Percentiles rank a stretch among this genome's conserved stretches.
These are phyloP conservation scores for Drosophila demipolita DNA, from an alignment of 2,888 invertebrate genomes.

Conservation along the genomic window DNA sequence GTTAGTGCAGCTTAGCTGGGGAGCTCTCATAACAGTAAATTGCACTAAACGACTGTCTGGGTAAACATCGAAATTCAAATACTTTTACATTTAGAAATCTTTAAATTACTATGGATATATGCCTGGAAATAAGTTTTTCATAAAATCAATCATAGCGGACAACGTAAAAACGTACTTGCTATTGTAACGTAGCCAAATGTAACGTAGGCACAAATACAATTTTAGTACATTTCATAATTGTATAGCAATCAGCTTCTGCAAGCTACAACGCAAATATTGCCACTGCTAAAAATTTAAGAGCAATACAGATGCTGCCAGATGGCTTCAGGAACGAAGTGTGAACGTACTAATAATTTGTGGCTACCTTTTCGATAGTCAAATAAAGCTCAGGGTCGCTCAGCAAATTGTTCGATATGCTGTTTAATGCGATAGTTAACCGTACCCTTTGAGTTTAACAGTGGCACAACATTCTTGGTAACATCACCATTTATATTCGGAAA, in stretches of 20 bases:
- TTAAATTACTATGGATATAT: no score
- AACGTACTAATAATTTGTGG: background rate
- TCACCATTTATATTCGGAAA: slow-evolving; percentile 34
- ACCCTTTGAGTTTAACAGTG: slow-evolving; percentile 19
- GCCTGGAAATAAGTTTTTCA: background rate
- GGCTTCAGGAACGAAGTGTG: slow-evolving; percentile 6
- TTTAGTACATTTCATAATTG: slow-evolving; percentile 38
- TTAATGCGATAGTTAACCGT: background rate
- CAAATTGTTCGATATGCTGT: slow-evolving; percentile 11
- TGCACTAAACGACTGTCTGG: slow-evolving; percentile 19
- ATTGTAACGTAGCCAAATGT: background rate
- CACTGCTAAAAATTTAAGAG: background rate
- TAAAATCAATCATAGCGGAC: background rate
- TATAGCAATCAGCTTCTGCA: slow-evolving; percentile 21
- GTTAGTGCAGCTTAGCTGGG: slow-evolving; percentile 56
- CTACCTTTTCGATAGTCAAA: background rate
- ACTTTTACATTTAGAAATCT: background rate
- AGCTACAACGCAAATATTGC: background rate
- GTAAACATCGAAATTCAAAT: slow-evolving; percentile 11
- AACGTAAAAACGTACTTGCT: background rate
- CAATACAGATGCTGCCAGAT: slow-evolving; percentile 16
- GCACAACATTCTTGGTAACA: slow-evolving; percentile 13
- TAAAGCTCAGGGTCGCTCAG: background rate
- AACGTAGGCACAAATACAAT: slow-evolving; percentile 15
- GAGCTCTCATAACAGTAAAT: slow-evolving; percentile 45